Evolutionary conservation across 2,888 invertebrate genomes (phyloP), one percentile per base, ranked within the genome.

Genomic region (Escarpia spicata): DNA sequence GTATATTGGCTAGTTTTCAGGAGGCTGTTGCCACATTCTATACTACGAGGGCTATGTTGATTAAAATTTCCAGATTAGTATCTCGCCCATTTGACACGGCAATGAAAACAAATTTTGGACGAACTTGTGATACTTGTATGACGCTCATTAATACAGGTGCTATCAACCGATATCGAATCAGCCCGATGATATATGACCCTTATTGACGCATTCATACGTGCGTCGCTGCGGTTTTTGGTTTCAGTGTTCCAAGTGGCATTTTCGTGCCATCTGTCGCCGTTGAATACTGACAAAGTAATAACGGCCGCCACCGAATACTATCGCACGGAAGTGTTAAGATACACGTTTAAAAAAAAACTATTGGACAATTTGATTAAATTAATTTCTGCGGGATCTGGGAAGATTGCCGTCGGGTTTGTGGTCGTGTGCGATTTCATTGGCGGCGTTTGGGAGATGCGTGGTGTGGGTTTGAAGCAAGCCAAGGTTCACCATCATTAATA

Each of bases 251-350:
- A 26, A 75, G 75, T 75, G 75, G 75, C 75, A 26, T 15, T 75
- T 75, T 26, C n/a, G 26, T 75, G 75, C 75, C 75, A 75, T 75
- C 75, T 75, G 75, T n/a, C 75, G 75, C 75, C 26, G n/a, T 26
- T 75, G 75, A 75, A 26, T 75, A 19, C 75, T 75, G 75, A 75
- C 75, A 75, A 75, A 75, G 75, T 75, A 75, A 75, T 75, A 75
- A 75, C n/a, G 26, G 26, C 26, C 19, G 4, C 75, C 3, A n/a
- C 26, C 19, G n/a, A 26, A n/a, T 26, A 75, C 19, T 26, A 26
- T n/a, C 75, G 3, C 26, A 75, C 75, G 75, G 75, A 6, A 26
- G 75, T 26, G n/a, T 75, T n/a, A 26, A 75, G 75, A 75, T 75
- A 6, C 75, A 75, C n/a, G n/a, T 75, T 52, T 75, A 75, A 75